These are phyloP conservation scores for Macropis europaea DNA, from an alignment of 2,888 invertebrate genomes.

Conservation along the genomic window DNA sequence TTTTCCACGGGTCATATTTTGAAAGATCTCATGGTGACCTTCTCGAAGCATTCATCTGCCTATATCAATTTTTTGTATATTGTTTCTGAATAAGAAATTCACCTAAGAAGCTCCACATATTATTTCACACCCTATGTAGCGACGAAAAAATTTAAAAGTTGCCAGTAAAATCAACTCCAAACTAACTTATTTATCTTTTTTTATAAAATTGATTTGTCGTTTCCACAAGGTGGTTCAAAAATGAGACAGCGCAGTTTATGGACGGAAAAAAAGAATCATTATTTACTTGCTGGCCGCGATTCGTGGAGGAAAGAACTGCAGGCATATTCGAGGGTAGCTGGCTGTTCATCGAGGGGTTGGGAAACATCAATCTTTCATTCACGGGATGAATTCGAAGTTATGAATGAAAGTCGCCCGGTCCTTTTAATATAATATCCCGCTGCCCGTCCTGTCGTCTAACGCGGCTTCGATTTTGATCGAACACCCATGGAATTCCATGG, in stretches of 20 bases:
- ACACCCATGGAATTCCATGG: constrained; percentile 32
- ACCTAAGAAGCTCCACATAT: too few relatives aligned
- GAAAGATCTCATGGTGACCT: too few relatives aligned
- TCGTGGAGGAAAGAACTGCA: constrained; percentile 15
- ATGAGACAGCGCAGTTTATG: constrained; percentile 18
- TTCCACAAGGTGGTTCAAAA: not conserved
- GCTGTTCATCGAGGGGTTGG: constrained; percentile 30
- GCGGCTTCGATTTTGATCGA: constrained; percentile 73
- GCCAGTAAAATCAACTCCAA: too few relatives aligned
- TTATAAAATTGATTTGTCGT: constrained; percentile 1
- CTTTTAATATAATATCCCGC: constrained; percentile 63
- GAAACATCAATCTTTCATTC: constrained; percentile 72
- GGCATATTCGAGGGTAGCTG: constrained; percentile 38
- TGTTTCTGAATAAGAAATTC: too few relatives aligned
- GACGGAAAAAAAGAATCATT: constrained; percentile 35
- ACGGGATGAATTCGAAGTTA: constrained; percentile 63
- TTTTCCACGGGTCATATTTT: too few relatives aligned
- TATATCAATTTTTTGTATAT: too few relatives aligned
- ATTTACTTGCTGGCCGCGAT: constrained; percentile 37
- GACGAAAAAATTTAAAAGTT: too few relatives aligned
- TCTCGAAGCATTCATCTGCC: too few relatives aligned
- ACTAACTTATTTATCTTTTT: too few relatives aligned
- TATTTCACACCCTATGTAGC: too few relatives aligned
- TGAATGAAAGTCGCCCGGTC: constrained; percentile 65
- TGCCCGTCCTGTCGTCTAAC: constrained; percentile 62